A percentile compares a stretch with the other conserved stretches of the same genome.
Conservation (phyloP, 2,113 vertebrate species). For the Lycaon pictus region DNA sequence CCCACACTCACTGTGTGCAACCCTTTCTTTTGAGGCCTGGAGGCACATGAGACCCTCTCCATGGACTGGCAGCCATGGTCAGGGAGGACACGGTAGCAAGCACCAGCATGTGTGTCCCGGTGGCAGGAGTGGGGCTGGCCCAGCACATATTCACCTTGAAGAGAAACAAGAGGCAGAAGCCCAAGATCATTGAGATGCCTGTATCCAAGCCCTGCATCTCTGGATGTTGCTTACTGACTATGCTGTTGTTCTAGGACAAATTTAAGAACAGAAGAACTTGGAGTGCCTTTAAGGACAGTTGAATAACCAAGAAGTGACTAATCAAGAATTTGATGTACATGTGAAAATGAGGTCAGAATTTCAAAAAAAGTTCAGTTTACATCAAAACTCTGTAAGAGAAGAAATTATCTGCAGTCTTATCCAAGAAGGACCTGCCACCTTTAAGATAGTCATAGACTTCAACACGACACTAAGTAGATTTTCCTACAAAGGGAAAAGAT, state of each 20-base stretch:
- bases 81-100: background rate
- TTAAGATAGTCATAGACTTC: slow-evolving; percentile 97
- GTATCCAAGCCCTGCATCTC: slow-evolving; percentile 82
- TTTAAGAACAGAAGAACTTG: slow-evolving; percentile 83
- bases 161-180: background rate
- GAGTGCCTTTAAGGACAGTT: slow-evolving; percentile 77
- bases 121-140: background rate
- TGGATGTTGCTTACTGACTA: slow-evolving; percentile 79
- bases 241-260: slow-evolving; percentile 82
- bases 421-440: slow-evolving; percentile 94
- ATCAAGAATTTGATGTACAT: slow-evolving; percentile 53
- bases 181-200: slow-evolving; percentile 48
- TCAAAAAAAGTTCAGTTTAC: slow-evolving; percentile 94
- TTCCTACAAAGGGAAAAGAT: slow-evolving; percentile 79
- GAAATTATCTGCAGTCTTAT: slow-evolving; percentile 95
- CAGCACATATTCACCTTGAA: background rate
- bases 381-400: slow-evolving; percentile 94
- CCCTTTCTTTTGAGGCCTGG: background rate
- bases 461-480: slow-evolving; percentile 97
- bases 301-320: slow-evolving; percentile 73
- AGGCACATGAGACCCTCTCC: too few species aligned
- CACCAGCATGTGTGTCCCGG: background rate
- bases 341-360: slow-evolving; percentile 90
- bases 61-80: too few species aligned
- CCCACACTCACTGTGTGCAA: background rate